phyloP scores from a whole-genome alignment of 2,797 vertebrate species.

The Poecilia wingei region DNA sequence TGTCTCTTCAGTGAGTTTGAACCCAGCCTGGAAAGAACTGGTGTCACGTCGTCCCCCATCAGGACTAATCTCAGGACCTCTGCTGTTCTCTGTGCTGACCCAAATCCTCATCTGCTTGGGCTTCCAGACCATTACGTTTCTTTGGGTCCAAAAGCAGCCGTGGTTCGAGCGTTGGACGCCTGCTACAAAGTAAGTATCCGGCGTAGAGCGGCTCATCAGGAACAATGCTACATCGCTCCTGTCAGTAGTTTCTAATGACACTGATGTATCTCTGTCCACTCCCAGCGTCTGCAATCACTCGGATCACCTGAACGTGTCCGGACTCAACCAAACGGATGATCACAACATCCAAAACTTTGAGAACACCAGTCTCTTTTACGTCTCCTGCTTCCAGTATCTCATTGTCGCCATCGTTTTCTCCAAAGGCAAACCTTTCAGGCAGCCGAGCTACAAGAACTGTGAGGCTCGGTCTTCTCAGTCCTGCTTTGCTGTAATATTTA shows the following conservation, averaged over 20 bases:
- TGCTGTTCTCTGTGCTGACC: constrained; percentile 93
- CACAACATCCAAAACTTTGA: constrained; percentile 92
- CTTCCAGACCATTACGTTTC: constrained; percentile 91
- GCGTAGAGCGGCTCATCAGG: not conserved
- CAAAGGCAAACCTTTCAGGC: constrained; percentile 97
- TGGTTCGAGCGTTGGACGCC: constrained; percentile 88
- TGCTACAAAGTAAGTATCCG: constrained; percentile 84
- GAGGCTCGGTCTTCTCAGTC: constrained; percentile 51
- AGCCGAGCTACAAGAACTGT: constrained; percentile 98
- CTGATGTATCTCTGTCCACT: constrained; percentile 11
- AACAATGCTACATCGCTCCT: not conserved
- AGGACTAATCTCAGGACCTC: constrained; percentile 92
- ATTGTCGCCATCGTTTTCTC: constrained; percentile 95
- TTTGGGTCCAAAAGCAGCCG: constrained; percentile 87
- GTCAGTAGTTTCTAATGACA: not conserved
- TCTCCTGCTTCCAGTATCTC: constrained; percentile 98
- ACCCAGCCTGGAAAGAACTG: constrained; percentile 94
- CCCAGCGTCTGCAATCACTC: constrained; percentile 84
- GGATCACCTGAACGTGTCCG: constrained; percentile 57
- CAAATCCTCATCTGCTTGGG: constrained; percentile 93
- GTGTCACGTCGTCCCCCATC: constrained; percentile 91
- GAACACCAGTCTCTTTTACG: constrained; percentile 96
- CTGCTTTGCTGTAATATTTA: not conserved
- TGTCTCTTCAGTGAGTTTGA: constrained; percentile 90
- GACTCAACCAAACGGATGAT: constrained; percentile 81